phyloP scores from a whole-genome alignment of 2,113 vertebrate species.

The Anolis sagrei region DNA sequence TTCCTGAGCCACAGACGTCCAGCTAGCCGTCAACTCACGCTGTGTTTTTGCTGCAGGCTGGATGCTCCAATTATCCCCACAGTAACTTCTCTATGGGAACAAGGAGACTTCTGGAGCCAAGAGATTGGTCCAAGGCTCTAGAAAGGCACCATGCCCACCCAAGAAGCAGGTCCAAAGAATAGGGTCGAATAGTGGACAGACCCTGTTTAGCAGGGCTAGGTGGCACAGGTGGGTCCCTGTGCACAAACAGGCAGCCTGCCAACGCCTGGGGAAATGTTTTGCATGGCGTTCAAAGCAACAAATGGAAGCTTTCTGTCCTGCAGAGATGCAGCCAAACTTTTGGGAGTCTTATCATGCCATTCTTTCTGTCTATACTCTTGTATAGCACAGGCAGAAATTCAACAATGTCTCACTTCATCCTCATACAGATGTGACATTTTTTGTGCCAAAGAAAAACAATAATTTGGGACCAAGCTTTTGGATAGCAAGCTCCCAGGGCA shows the following conservation, averaged over 20 bases:
- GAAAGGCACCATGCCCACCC: slow-evolving; percentile 6
- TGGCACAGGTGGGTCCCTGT: not conserved
- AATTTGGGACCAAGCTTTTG: too few species aligned
- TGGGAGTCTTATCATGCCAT: not conserved
- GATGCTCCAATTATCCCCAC: slow-evolving; percentile 31
- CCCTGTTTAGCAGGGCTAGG: slow-evolving; percentile 4
- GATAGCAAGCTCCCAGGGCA: too few species aligned
- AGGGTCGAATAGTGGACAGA: not conserved
- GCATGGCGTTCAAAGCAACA: not conserved
- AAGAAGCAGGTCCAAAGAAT: slow-evolving; percentile 13
- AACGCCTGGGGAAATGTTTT: not conserved
- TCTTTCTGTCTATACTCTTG: not conserved
- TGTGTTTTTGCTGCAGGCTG: slow-evolving; percentile 13
- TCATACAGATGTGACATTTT: not conserved
- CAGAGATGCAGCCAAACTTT: not conserved
- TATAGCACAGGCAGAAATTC: not conserved
- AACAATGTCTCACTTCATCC: not conserved
- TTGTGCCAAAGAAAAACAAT: too few species aligned
- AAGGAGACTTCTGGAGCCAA: not conserved
- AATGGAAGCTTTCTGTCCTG: not conserved
- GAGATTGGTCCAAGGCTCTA: slow-evolving; percentile 1
- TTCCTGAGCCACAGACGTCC: slow-evolving; percentile 4
- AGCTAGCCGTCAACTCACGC: slow-evolving; percentile 17
- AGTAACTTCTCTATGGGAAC: slow-evolving; percentile 22
- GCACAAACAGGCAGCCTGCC: not conserved